Base-by-base conservation (phyloP, 2,888 invertebrate species). In the Tachina fera region DNA sequence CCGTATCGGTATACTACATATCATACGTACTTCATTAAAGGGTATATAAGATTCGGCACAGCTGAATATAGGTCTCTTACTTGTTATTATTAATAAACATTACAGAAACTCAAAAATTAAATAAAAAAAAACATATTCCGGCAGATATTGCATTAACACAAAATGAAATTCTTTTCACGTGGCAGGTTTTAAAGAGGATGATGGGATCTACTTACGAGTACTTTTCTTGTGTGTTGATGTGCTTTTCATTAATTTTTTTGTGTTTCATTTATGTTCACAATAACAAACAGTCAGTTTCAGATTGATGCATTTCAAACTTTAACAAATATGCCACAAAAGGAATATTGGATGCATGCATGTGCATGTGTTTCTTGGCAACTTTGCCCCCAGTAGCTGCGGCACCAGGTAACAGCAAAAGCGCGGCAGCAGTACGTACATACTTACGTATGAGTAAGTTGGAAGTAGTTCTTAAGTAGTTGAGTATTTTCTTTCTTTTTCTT, bases 121-220 rank as follows among this genome's bases (percentile, higher is more conserved):
- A 65, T 58, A 19, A 10, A 47, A 61, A 70, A 60, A 71, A 76
- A 63, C 45, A 77, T 63, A 60, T 51, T 81, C 77, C 3, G 63
- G 63, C 47, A 45, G 74, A 75, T 83, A 79, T 83, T 76, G 79
- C 86, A 83, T 86, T 86, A 86, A 83, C 86, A 86, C 86, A 83
- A 86, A 83, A 79, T 72, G 63, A 80, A 86, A 86, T 86, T 86
- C 86, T 72, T 83, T 83, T 71, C 83, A 86, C 79, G 83, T 83
- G 86, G 83, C 83, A 61, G 76, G 67, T 68, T 79, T 47, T 56
- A 67, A 68, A 76, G 31, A 58, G 11, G 49, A 79, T 63, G 75
- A 79, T 75, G 74, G 67, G 49, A 51, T 77, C 13, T 76, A 13
- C n/a, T n/a, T n/a, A n/a, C n/a, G n/a, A n/a, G n/a, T n/a, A n/a